phyloP scores from a whole-genome alignment of 2,113 vertebrate species.

The Eulacestoma nigropectus region DNA sequence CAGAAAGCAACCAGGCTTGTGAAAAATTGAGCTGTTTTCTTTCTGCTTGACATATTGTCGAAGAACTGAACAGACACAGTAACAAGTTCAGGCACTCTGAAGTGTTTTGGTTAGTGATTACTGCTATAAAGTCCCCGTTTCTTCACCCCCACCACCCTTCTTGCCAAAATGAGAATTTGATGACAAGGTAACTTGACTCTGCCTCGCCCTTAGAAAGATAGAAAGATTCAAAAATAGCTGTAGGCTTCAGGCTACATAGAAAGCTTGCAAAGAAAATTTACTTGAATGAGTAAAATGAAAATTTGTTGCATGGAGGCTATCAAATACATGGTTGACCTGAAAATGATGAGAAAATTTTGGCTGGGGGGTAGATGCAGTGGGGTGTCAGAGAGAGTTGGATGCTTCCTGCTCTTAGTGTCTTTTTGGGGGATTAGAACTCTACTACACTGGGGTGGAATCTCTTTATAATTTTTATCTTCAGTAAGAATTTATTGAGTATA shows the following conservation, averaged over 20 bases:
- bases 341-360: not conserved
- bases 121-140: constrained; percentile 52
- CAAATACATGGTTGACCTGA: not conserved
- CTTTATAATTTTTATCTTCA: not conserved
- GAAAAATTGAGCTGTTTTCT: constrained; percentile 65
- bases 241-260: not conserved
- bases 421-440: not conserved
- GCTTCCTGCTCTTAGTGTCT: not conserved
- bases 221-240: constrained; percentile 49
- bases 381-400: not conserved
- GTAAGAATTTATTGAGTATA: not conserved
- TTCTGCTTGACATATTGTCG: constrained; percentile 59
- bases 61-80: constrained; percentile 44
- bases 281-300: not conserved
- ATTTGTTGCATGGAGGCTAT: not conserved
- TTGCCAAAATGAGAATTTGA: constrained; percentile 60
- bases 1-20: constrained; percentile 54
- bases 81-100: constrained; percentile 60
- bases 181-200: constrained; percentile 61
- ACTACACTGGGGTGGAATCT: not conserved
- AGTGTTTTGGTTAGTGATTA: constrained; percentile 65
- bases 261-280: constrained; percentile 4
- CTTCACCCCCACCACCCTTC: constrained; percentile 45
- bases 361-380: no score
- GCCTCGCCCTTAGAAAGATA: constrained; percentile 32